Conservation (phyloP, 1,140 invertebrate genomes). For the Pogonus chalceus region DNA sequence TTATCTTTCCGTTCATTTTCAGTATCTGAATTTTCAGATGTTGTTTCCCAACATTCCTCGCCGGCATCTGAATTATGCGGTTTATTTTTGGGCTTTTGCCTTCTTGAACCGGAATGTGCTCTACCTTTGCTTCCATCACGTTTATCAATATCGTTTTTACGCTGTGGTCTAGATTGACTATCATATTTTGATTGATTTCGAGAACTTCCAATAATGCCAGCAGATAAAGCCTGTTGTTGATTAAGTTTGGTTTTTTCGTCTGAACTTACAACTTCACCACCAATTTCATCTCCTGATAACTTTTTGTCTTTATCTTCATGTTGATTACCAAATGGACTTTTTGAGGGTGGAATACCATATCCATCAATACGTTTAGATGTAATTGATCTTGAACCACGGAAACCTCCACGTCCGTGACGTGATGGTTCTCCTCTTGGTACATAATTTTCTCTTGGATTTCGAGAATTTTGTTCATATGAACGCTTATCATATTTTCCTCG, state of each 20-base stretch:
- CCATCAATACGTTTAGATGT: conserved; percentile 51
- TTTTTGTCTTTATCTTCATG: conserved; percentile 31
- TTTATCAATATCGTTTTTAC: conserved; percentile 22
- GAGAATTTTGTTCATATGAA: conserved; percentile 31
- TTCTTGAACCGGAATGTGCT: conserved; percentile 27
- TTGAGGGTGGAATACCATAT: conserved; percentile 64
- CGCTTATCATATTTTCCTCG: not conserved
- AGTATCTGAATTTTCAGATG: conserved; percentile 54
- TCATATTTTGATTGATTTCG: conserved; percentile 16
- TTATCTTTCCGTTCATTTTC: conserved; percentile 12
- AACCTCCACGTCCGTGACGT: conserved; percentile 58
- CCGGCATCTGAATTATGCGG: conserved; percentile 34
- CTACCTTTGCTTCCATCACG: conserved; percentile 18
- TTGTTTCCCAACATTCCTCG: conserved; percentile 59
- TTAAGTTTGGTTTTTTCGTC: conserved; percentile 61
- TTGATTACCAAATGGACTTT: conserved; percentile 57
- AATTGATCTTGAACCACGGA: conserved; percentile 38
- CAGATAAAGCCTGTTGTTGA: conserved; percentile 53
- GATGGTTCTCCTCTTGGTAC: conserved; percentile 75
- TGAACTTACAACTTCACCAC: conserved; percentile 34
- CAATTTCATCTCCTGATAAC: conserved; percentile 25
- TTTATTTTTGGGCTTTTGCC: conserved; percentile 12
- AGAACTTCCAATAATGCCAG: conserved; percentile 44
- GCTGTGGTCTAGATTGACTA: conserved; percentile 21
- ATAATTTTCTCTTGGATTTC: conserved; percentile 48